Conservation (phyloP, 2,113 vertebrate genomes). For the Lepisosteus oculatus region DNA sequence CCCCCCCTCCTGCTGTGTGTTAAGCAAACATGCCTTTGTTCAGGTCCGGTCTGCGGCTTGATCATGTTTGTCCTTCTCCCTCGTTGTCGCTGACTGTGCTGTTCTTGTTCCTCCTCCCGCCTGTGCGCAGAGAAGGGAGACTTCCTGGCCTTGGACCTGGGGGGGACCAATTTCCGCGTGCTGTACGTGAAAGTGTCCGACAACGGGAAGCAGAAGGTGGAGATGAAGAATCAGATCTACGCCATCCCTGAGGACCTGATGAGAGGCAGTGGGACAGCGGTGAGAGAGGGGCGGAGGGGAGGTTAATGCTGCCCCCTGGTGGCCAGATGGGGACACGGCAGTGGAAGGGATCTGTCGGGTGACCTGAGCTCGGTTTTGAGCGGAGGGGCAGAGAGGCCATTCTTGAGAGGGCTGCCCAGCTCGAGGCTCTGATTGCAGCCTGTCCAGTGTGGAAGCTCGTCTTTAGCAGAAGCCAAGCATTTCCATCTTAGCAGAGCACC, state of each 20-base stretch:
- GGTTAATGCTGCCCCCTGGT: too few relatives aligned
- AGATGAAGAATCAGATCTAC: conserved; percentile 94
- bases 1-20: background rate
- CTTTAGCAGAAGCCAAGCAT: too few relatives aligned
- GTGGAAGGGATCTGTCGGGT: too few relatives aligned
- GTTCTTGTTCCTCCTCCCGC: background rate
- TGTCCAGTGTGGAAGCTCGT: too few relatives aligned
- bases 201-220: conserved; percentile 81
- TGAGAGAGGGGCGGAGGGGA: conserved; percentile 33
- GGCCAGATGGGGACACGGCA: too few relatives aligned
- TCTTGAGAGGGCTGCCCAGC: too few relatives aligned
- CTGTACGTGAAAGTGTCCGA: conserved; percentile 83
- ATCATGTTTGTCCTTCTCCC: background rate
- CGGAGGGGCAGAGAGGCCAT: too few relatives aligned
- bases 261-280: conserved; percentile 82
- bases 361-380: too few relatives aligned
- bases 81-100: background rate
- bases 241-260: conserved; percentile 87
- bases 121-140: conserved; percentile 80
- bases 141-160: conserved; percentile 88
- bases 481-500: too few relatives aligned
- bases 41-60: too few relatives aligned
- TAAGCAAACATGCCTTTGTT: too few relatives aligned
- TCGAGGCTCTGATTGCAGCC: too few relatives aligned
- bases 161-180: conserved; percentile 88